Percentiles rank a stretch among this genome's conserved stretches.
Evolutionary conservation across 30 jellyfish, hydroid and myxozoan species (phyloP).

Genomic region (Hydra vulgaris): DNA sequence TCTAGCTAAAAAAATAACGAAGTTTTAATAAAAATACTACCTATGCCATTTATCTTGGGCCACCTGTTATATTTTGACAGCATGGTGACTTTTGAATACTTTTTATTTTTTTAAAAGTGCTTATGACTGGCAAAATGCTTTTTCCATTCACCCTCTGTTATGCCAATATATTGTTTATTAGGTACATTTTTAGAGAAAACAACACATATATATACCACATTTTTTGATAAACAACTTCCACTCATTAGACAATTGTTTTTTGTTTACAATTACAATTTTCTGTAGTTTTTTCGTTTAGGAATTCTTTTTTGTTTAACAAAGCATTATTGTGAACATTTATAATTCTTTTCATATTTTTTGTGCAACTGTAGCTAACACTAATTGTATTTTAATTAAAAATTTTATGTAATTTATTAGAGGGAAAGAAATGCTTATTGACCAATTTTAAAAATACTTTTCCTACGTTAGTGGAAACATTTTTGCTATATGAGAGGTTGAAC

Average conservation of each 20-base stretch:
- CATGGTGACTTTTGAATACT: background rate
- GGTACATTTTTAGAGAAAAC: background rate
- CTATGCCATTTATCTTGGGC: no score
- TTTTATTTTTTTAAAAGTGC: background rate
- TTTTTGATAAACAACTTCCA: background rate
- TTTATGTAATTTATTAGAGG: background rate
- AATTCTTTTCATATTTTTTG: background rate
- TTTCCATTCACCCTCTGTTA: background rate
- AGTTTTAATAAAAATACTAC: no score
- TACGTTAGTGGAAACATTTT: background rate
- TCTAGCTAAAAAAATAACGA: no score
- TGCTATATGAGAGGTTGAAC: background rate
- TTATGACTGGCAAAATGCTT: background rate
- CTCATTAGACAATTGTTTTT: background rate
- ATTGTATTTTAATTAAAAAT: no score
- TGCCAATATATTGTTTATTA: background rate
- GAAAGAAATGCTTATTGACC: background rate
- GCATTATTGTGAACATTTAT: background rate
- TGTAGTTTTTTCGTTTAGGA: background rate
- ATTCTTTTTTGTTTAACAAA: background rate
- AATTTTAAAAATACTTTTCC: background rate
- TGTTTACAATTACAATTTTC: background rate
- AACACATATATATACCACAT: background rate
- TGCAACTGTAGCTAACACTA: background rate
- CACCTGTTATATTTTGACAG: background rate